Evolutionary conservation across 2,797 vertebrate species (phyloP).

Genomic region (Gallinago solitaria): DNA sequence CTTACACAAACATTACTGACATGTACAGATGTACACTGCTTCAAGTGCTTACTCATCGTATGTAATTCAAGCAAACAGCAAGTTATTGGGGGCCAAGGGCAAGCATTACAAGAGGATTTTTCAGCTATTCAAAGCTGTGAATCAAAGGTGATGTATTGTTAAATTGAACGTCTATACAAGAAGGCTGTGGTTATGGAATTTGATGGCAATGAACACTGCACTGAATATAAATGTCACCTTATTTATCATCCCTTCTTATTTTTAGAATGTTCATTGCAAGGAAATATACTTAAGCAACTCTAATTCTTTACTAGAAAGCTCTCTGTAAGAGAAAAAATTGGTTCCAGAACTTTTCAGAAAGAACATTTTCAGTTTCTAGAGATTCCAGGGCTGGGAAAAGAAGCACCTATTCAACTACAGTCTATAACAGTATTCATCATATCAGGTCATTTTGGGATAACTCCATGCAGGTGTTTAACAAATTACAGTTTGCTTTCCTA

Average conservation of each 20-base stretch:
- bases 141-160: constrained; percentile 37
- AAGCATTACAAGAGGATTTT: constrained; percentile 1
- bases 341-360: not conserved
- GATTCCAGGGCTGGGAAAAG: not conserved
- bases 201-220: not conserved
- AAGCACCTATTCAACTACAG: not conserved
- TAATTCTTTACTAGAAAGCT: not conserved
- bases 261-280: constrained; percentile 37
- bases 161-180: not conserved
- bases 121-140: constrained; percentile 34
- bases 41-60: constrained; percentile 19
- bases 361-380: not conserved
- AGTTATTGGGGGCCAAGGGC: not conserved
- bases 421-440: not conserved
- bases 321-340: not conserved
- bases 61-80: constrained; percentile 25
- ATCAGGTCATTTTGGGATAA: not conserved
- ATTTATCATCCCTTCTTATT: constrained; percentile 49
- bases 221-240: constrained; percentile 51
- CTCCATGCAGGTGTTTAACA: not conserved
- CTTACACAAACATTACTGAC: constrained; percentile 1
- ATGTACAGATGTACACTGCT: not conserved
- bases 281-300: constrained; percentile 16
- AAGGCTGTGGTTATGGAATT: not conserved
- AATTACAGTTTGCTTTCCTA: not conserved